Conservation (phyloP, 2,888 invertebrate species). For the Sericinus montela region DNA sequence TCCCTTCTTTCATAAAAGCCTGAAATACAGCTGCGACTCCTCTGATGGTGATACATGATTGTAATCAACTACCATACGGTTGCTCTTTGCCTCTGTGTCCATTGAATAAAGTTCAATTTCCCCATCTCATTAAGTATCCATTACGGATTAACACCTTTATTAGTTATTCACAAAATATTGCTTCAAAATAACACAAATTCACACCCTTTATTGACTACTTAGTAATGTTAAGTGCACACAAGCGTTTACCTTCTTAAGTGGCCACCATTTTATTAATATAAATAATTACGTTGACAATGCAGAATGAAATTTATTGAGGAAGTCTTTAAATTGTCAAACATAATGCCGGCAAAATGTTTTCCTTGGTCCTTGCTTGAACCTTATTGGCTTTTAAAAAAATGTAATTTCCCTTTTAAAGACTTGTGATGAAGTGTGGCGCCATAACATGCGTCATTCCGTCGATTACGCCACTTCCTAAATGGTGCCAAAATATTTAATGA, state of each 20-base stretch:
- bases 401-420: slow-evolving; percentile 19
- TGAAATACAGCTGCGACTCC: too few relatives aligned
- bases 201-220: slow-evolving; percentile 1
- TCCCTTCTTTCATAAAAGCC: too few relatives aligned
- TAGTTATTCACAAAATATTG: not conserved
- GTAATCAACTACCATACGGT: too few relatives aligned
- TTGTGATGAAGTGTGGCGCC: slow-evolving; percentile 14
- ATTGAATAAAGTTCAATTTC: too few relatives aligned
- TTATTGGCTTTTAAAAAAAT: slow-evolving; percentile 14
- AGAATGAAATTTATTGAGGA: slow-evolving; percentile 13
- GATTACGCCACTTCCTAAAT: not conserved
- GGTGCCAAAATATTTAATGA: not conserved
- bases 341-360: slow-evolving; percentile 16
- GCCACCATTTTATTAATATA: slow-evolving; percentile 2
- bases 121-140: too few relatives aligned
- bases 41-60: too few relatives aligned
- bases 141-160: too few relatives aligned
- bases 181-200: not conserved
- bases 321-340: slow-evolving; percentile 15
- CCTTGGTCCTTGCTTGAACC: slow-evolving; percentile 18
- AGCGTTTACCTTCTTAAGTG: not conserved
- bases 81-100: too few relatives aligned
- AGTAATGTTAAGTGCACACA: not conserved
- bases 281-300: slow-evolving; percentile 16
- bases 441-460: not conserved